phyloP scores from a whole-genome alignment of 2,888 invertebrate species.

The Melanophora roralis region DNA sequence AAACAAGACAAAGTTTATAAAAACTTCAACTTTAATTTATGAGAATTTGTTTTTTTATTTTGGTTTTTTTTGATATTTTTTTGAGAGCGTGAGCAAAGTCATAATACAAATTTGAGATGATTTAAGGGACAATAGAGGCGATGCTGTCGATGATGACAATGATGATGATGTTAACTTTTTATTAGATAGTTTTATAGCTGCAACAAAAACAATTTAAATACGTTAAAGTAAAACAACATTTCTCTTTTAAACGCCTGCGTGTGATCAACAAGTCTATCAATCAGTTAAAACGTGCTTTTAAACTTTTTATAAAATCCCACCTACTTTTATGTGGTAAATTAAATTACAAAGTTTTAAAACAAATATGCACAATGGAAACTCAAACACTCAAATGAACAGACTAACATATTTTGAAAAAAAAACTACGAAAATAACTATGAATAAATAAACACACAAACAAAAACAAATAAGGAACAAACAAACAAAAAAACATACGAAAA shows the following conservation, averaged over 20 bases:
- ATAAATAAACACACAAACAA: background rate
- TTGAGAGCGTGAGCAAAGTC: background rate
- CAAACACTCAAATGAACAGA: background rate
- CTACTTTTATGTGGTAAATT: conserved; percentile 62
- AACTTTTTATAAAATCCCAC: conserved; percentile 59
- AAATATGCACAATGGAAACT: conserved; percentile 39
- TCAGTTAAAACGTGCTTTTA: conserved; percentile 62
- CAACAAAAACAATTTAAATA: background rate
- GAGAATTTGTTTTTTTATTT: conserved; percentile 14
- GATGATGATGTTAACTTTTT: conserved; percentile 14
- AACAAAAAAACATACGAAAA: conserved; percentile 36
- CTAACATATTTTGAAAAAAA: conserved; percentile 2
- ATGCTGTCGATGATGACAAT: background rate
- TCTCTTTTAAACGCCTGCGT: conserved; percentile 39
- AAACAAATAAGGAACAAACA: conserved; percentile 18
- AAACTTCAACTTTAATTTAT: conserved; percentile 43
- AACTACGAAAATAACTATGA: background rate
- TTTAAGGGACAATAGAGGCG: background rate
- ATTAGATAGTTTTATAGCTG: conserved; percentile 15
- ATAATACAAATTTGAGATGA: background rate
- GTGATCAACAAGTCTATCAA: conserved; percentile 62
- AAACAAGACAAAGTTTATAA: conserved; percentile 19
- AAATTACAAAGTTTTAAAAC: conserved; percentile 62
- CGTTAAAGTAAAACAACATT: conserved; percentile 22
- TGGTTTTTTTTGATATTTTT: background rate